Evolutionary conservation across 2,888 invertebrate genomes (phyloP).

Genomic region (Nyleta sp.): DNA sequence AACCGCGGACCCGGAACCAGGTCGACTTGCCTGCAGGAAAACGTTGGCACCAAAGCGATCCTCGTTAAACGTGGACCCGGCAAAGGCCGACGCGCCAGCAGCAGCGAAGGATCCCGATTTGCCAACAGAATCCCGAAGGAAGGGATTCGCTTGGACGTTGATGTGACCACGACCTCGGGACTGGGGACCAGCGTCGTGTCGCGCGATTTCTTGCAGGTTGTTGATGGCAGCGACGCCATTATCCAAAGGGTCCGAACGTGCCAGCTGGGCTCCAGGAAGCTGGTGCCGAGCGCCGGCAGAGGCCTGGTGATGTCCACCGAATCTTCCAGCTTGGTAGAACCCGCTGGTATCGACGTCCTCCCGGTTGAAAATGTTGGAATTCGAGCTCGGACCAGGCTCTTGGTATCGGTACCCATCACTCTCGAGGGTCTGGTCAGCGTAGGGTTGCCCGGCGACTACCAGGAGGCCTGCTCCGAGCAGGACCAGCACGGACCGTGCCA

Average conservation of each 20-base stretch:
- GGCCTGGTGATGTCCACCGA: conserved; percentile 42
- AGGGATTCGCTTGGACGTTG: background rate
- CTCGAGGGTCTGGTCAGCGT: conserved; percentile 54
- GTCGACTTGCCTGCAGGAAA: conserved; percentile 33
- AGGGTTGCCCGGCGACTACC: conserved; percentile 67
- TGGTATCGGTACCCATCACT: conserved; percentile 65
- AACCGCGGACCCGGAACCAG: conserved; percentile 62
- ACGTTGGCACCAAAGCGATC: background rate
- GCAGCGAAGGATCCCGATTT: too few species aligned
- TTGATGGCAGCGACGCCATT: conserved; percentile 33
- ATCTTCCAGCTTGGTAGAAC: conserved; percentile 59
- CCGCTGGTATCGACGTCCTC: too few species aligned
- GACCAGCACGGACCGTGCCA: conserved; percentile 69
- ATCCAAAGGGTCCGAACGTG: too few species aligned
- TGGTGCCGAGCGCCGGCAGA: conserved; percentile 6
- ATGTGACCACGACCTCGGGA: too few species aligned
- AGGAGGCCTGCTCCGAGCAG: conserved; percentile 68
- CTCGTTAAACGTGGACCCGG: background rate
- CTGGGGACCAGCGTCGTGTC: too few species aligned
- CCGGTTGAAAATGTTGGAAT: conserved; percentile 58
- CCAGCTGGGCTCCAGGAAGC: conserved; percentile 29
- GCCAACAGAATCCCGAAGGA: too few species aligned
- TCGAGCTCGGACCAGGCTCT: conserved; percentile 62
- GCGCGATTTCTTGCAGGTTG: conserved; percentile 38
- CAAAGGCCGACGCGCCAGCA: background rate